A percentile compares a stretch with the other conserved stretches of the same genome.
Conservation (phyloP, 2,113 vertebrate species). For the Camelus bactrianus region DNA sequence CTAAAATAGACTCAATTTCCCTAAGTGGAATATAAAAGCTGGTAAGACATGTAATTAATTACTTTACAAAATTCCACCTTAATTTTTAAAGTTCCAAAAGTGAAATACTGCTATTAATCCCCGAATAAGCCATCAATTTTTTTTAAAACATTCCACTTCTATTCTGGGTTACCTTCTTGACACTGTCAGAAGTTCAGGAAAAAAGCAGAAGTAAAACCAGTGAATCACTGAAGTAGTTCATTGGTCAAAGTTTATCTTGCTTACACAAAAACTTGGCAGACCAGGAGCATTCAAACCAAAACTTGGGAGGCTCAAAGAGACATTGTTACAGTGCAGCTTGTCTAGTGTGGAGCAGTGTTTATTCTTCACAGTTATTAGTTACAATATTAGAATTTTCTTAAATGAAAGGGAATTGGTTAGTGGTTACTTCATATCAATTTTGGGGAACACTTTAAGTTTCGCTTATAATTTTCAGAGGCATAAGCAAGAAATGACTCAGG, state of each 20-base stretch:
- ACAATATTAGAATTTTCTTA: background rate
- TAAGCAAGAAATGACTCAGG: background rate
- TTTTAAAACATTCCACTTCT: background rate
- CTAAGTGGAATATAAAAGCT: background rate
- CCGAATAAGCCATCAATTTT: background rate
- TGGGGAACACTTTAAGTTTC: background rate
- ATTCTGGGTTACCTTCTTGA: background rate
- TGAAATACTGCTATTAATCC: background rate
- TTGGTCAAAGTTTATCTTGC: no score
- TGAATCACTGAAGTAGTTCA: no score
- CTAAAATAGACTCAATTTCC: background rate
- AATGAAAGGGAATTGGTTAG: background rate
- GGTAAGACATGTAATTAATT: background rate
- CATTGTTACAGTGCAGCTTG: background rate
- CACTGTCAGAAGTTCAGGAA: background rate
- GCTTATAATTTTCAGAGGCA: background rate
- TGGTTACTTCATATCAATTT: background rate
- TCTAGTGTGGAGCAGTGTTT: background rate
- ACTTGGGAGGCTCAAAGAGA: background rate
- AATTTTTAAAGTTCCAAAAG: background rate
- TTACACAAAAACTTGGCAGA: no score
- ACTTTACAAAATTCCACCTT: slow-evolving; percentile 26
- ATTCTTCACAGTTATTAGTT: background rate
- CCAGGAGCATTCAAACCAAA: background rate
- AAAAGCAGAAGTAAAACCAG: background rate